Evolutionary conservation across 1,140 invertebrate species (phyloP), one percentile per base, ranked within the genome.

Genomic region (Hylyphantes graminicola): DNA sequence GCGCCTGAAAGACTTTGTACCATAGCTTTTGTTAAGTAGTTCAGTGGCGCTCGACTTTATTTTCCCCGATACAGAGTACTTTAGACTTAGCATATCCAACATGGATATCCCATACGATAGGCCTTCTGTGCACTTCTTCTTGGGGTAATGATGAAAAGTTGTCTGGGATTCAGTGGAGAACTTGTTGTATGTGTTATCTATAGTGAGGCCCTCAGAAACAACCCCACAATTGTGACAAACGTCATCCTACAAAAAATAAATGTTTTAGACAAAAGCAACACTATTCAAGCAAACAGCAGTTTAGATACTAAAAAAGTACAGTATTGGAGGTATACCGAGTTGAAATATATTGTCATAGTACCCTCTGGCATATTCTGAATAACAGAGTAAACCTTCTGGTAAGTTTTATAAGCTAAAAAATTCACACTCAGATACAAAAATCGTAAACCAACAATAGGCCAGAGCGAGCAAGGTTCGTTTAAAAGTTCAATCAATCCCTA

Each of bases 141-240:
- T 65, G 12, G 17, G 4, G 10, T 10, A 51, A 9, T 8, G 13
- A 4, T 57, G 55, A 35, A 57, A 12, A 35, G 13, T 54, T 19
- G 65, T 12, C 48, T 51, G n/a, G 13, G 12, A 15, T 9, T 70
- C 12, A 13, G 75, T 12, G 6, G 15, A 15, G n/a, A 5, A 50
- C 8, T 19, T 17, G 19, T 65, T 48, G 8, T 21, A 51, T 72
- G 70, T 35, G 21, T 12, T 63, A 9, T 50, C 67, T 59, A 70
- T 61, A 15, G 50, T 12, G 11, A 59, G 21, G 10, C 53, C 78
- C 15, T 85, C 74, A 70, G 13, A 35, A 51, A 77, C 67, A 15
- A 65, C 12, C 10, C 82, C 82, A 85, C 82, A 85, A 59, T 21
- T 59, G 15, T 70, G 59, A n/a, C 82, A 85, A 19, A 85, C 78